phyloP scores from a whole-genome alignment of 2,113 vertebrate species.

The Hypanus sabinus region DNA sequence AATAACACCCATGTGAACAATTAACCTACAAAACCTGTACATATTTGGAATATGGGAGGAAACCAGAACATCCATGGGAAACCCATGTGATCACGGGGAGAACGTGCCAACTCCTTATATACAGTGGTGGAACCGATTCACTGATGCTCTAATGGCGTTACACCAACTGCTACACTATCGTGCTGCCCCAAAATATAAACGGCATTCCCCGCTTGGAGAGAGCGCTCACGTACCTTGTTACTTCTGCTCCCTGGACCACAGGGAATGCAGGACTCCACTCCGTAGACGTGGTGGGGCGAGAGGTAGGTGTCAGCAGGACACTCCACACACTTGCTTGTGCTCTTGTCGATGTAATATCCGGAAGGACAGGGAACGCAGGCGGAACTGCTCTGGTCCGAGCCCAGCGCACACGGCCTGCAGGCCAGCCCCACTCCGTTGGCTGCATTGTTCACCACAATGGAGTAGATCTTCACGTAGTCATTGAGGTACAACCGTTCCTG shows the following conservation, averaged over 20 bases:
- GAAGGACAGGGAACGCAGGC: conserved; percentile 83
- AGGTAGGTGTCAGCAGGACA: conserved; percentile 78
- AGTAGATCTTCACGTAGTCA: conserved; percentile 85
- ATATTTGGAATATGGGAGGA: too few relatives aligned
- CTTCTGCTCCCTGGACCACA: conserved; percentile 83
- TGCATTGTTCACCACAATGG: conserved; percentile 76
- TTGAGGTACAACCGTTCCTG: conserved; percentile 74
- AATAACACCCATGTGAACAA: too few relatives aligned
- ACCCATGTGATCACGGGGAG: too few relatives aligned
- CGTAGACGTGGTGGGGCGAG: conserved; percentile 69
- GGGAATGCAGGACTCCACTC: conserved; percentile 69
- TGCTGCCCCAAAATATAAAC: not conserved
- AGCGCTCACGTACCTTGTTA: conserved; percentile 60
- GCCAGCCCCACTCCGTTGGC: conserved; percentile 75
- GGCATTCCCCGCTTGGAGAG: not conserved
- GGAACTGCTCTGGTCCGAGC: conserved; percentile 64
- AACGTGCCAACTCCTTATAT: too few relatives aligned
- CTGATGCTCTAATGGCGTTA: too few relatives aligned
- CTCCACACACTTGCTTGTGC: conserved; percentile 75
- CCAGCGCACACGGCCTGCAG: conserved; percentile 79
- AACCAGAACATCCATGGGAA: too few relatives aligned
- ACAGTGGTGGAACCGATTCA: too few relatives aligned
- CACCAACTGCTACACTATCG: too few relatives aligned
- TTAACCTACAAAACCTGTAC: too few relatives aligned
- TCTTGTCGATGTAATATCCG: conserved; percentile 81